Evolutionary conservation across 2,797 vertebrate genomes (phyloP).

Genomic region (Enteromius anoplus): DNA sequence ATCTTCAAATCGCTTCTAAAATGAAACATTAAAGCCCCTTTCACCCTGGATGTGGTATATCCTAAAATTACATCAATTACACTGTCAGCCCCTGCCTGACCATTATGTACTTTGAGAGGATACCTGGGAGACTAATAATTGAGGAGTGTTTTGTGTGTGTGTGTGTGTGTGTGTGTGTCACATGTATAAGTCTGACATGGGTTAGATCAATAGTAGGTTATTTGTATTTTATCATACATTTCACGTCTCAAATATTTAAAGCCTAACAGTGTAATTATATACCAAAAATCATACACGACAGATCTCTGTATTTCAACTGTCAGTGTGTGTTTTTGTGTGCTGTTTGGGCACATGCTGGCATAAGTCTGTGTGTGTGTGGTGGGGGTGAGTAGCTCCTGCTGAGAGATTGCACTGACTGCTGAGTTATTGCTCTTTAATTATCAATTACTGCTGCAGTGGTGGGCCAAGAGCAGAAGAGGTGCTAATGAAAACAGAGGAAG

Average conservation of each 20-base stretch:
- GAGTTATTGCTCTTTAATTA: conserved; percentile 86
- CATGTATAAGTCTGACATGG: neutral
- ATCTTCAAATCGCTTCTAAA: conserved; percentile 32
- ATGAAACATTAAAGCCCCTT: conserved; percentile 42
- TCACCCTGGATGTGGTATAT: conserved; percentile 16
- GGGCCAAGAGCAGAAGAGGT: conserved; percentile 70
- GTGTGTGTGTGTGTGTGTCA: conserved; percentile 11
- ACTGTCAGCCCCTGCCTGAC: neutral
- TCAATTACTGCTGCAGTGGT: conserved; percentile 76
- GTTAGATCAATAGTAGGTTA: neutral
- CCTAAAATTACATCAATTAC: conserved; percentile 46
- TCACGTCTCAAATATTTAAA: conserved; percentile 47
- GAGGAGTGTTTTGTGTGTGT: conserved; percentile 19
- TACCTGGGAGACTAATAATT: conserved; percentile 1
- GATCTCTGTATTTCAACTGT: neutral
- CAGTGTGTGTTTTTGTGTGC: conserved; percentile 8
- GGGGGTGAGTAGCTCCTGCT: conserved; percentile 68
- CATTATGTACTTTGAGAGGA: conserved; percentile 38
- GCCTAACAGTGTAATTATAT: neutral
- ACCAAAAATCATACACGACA: neutral
- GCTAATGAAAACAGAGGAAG: conserved; percentile 81
- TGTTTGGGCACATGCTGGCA: neutral
- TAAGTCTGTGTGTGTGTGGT: conserved; percentile 26
- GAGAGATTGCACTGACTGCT: conserved; percentile 81
- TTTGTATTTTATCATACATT: neutral